These are phyloP conservation scores for Drosophila kanekoi DNA, from an alignment of 2,888 invertebrate species.

Conservation along the genomic window DNA sequence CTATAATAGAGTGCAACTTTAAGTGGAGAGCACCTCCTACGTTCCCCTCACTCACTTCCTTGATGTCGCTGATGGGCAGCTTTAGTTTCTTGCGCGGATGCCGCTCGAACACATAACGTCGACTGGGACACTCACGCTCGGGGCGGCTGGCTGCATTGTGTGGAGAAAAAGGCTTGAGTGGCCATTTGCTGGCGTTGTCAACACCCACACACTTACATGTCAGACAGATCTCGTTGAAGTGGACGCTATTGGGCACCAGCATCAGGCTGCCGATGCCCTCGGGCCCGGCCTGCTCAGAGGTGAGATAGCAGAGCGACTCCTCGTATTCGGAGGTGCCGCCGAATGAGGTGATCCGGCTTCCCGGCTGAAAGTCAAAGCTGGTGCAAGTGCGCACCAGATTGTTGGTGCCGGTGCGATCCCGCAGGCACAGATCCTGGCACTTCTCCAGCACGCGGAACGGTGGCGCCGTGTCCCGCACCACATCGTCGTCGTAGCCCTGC, in stretches of 20 bases:
- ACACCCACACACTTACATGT: constrained; percentile 88
- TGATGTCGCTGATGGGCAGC: constrained; percentile 91
- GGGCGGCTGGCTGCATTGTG: constrained; percentile 90
- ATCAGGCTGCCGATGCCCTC: constrained; percentile 96
- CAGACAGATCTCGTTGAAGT: constrained; percentile 95
- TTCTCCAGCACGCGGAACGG: constrained; percentile 95
- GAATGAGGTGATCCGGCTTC: constrained; percentile 93
- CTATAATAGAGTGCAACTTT: too few relatives aligned
- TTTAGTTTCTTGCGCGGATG: constrained; percentile 94
- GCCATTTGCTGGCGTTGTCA: constrained; percentile 12
- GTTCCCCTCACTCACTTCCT: constrained; percentile 87
- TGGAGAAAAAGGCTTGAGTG: background rate
- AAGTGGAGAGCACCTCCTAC: too few relatives aligned
- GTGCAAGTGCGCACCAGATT: constrained; percentile 94
- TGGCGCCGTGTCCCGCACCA: constrained; percentile 93
- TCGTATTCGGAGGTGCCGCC: constrained; percentile 94
- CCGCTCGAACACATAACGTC: constrained; percentile 94
- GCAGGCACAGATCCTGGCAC: constrained; percentile 93
- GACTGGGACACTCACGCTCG: constrained; percentile 94
- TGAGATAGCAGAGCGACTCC: constrained; percentile 94
- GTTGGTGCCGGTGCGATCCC: constrained; percentile 91
- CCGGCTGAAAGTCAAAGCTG: constrained; percentile 96
- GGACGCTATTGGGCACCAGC: constrained; percentile 94
- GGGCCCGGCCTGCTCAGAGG: constrained; percentile 93
- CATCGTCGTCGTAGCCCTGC: constrained; percentile 95